These are phyloP conservation scores for Ochropacha duplaris DNA, from an alignment of 2,888 invertebrate genomes.

Conservation along the genomic window DNA sequence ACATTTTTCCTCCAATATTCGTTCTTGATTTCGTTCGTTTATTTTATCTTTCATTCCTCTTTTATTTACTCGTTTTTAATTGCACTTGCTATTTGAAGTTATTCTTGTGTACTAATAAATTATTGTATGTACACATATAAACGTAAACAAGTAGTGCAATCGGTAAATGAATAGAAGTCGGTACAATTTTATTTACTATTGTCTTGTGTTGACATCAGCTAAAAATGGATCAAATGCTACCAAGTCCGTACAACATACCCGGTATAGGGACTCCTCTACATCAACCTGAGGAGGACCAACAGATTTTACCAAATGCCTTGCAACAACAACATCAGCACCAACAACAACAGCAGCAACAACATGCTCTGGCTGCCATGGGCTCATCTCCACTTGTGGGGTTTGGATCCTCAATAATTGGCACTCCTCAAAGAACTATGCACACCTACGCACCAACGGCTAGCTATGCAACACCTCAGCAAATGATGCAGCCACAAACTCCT, in stretches of 20 bases:
- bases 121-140: no score
- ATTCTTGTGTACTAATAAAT: no score
- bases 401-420: slow-evolving; percentile 84
- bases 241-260: slow-evolving; percentile 94
- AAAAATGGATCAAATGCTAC: slow-evolving; percentile 94
- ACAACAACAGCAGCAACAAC: slow-evolving; percentile 84
- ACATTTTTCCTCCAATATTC: no score
- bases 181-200: not conserved
- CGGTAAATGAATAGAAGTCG: no score
- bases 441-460: slow-evolving; percentile 90
- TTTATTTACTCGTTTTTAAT: no score
- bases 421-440: slow-evolving; percentile 88
- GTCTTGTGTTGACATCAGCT: not conserved
- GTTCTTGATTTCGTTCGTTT: no score
- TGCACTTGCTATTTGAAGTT: no score
- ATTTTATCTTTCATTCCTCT: no score
- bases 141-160: no score
- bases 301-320: slow-evolving; percentile 92
- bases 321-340: slow-evolving; percentile 91
- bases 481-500: slow-evolving; percentile 96
- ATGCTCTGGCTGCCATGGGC: slow-evolving; percentile 82
- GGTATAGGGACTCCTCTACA: slow-evolving; percentile 95
- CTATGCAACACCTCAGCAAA: slow-evolving; percentile 90
- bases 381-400: slow-evolving; percentile 84
- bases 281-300: slow-evolving; percentile 95